Evolutionary conservation across 2,888 invertebrate genomes (phyloP), one percentile per base, ranked within the genome.

Genomic region (Boloria selene): DNA sequence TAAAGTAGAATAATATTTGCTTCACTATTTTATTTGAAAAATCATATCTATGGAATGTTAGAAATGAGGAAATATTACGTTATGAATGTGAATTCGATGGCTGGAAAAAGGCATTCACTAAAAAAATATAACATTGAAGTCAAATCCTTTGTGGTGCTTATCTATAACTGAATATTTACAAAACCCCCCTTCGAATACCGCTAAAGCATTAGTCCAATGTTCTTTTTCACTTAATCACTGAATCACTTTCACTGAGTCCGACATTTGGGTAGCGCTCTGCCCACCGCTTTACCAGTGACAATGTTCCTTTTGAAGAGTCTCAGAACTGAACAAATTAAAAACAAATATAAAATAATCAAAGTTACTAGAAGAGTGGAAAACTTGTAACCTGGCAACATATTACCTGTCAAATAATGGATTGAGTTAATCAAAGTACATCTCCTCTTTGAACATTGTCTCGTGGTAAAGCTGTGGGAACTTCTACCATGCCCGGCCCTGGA

Each of bases 401-500:
- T 6, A 53, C 16, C 31, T 44, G 47, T 45, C 22, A 55, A 38
- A 13, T 38, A 38, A 56, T 38, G 2, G 10, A 17, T 38, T 13
- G 49, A 67, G 86, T 95, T 96, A 92, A 82, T 92, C 93, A 72
- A 92, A 93, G 78, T 92, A 93, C 88, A 92, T 90, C 82, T 93
- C 92, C 83, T 92, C 92, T 79, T 93, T 93, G 93, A 89, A 93
- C 94, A 92, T 94, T 93, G 93, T 94, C 93, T 90, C 94, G 87
- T 89, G 93, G 87, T 90, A 94, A 93, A 87, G 94, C 93, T 92
- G 94, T 86, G 94, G 94, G 93, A 87, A 94, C 83, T 94, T 95
- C 95, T 97, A 97, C 97, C 97, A 97, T 84, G 97, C 97, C 88
- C 97, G 92, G 74, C 96, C 95, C 88, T 97, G 96, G 68, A 97